These are phyloP conservation scores for Jacana jacana DNA, from an alignment of 2,113 vertebrate genomes.

Conservation along the genomic window DNA sequence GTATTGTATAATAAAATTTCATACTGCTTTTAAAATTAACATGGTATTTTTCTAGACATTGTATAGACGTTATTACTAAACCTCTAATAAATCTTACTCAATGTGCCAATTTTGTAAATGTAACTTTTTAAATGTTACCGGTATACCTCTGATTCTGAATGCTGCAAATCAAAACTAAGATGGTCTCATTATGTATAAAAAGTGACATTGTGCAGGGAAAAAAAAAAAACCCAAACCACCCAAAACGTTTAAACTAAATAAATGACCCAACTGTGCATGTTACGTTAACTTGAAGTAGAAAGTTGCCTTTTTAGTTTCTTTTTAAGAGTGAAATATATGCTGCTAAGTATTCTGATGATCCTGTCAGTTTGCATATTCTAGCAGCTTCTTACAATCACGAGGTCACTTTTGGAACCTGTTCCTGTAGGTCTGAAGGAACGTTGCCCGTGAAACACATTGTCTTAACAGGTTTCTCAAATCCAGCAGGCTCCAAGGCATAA, in stretches of 20 bases:
- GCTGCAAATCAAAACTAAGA: background rate
- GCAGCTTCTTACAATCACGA: background rate
- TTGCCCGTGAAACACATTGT: background rate
- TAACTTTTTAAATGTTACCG: slow-evolving; percentile 31
- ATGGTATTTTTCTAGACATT: slow-evolving; percentile 58
- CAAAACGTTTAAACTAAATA: background rate
- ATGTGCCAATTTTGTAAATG: slow-evolving; percentile 45
- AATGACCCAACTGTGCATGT: background rate
- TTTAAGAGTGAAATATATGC: background rate
- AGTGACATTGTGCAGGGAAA: background rate
- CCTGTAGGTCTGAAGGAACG: background rate
- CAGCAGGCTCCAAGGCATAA: background rate
- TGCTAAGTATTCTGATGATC: background rate
- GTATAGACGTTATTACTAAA: slow-evolving; percentile 32
- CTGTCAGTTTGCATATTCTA: background rate
- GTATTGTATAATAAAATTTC: slow-evolving; percentile 17
- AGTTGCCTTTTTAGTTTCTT: background rate
- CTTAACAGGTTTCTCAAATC: background rate
- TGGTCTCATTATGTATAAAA: background rate
- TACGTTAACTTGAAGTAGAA: background rate
- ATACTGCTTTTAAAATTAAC: slow-evolving; percentile 5
- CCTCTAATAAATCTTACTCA: background rate
- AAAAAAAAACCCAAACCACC: background rate
- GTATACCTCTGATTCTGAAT: slow-evolving; percentile 45
- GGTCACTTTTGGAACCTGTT: background rate